Conservation (phyloP, 2,888 invertebrate genomes). For the Drosophila prolongata region DNA sequence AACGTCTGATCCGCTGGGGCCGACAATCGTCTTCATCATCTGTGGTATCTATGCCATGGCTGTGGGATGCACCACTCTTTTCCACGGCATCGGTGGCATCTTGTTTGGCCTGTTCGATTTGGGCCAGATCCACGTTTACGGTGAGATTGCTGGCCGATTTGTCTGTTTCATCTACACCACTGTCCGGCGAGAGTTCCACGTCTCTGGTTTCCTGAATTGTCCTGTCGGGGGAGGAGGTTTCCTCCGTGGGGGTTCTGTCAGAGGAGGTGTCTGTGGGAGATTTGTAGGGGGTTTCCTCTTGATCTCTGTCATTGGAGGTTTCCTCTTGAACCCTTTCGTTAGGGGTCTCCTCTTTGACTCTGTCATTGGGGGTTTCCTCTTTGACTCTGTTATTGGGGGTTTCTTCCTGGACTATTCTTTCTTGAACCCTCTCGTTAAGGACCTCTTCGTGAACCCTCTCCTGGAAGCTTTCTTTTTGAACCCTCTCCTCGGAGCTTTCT, state of each 20-base stretch:
- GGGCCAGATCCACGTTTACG: conserved; percentile 51
- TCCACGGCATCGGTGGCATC: conserved; percentile 24
- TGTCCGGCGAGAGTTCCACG: conserved; percentile 33
- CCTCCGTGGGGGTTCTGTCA: conserved; percentile 11
- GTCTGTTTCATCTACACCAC: conserved; percentile 56
- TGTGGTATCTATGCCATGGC: conserved; percentile 78
- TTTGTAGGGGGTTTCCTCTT: neutral
- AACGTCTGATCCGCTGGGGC: conserved; percentile 90
- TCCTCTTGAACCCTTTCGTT: conserved; percentile 12
- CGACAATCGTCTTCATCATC: conserved; percentile 86
- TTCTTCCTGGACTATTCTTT: neutral
- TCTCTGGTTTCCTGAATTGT: neutral
- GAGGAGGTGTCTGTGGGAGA: neutral
- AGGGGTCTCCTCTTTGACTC: conserved; percentile 1
- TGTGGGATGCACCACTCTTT: conserved; percentile 39
- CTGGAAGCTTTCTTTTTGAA: too few relatives aligned
- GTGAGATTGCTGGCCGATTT: conserved; percentile 40
- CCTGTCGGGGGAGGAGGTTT: conserved; percentile 4
- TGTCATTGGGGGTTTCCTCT: neutral
- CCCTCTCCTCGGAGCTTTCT: too few relatives aligned
- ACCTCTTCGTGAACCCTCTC: too few relatives aligned
- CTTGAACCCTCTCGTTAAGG: too few relatives aligned
- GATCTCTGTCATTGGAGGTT: neutral
- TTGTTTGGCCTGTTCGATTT: conserved; percentile 56
- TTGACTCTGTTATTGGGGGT: conserved; percentile 1